phyloP scores from a whole-genome alignment of 1,140 invertebrate species.

The Lasaia peninsularis region DNA sequence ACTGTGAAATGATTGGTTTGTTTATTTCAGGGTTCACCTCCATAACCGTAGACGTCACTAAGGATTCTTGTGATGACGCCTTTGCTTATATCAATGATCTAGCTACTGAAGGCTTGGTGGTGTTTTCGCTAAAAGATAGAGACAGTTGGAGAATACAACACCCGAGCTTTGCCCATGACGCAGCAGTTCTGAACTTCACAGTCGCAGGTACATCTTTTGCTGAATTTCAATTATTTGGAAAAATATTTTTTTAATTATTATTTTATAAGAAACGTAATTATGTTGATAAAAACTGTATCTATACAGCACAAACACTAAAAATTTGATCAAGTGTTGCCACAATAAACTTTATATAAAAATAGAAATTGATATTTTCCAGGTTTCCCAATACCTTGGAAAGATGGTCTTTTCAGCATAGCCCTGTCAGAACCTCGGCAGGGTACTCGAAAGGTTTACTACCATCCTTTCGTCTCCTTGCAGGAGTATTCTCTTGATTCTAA shows the following conservation, averaged over 20 bases:
- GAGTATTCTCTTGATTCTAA: constrained; percentile 82
- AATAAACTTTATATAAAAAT: too few relatives aligned
- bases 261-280: too few relatives aligned
- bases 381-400: constrained; percentile 83
- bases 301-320: too few relatives aligned
- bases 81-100: constrained; percentile 86
- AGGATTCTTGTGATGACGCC: constrained; percentile 80
- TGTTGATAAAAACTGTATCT: too few relatives aligned
- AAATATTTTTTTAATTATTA: too few relatives aligned
- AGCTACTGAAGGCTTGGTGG: constrained; percentile 81
- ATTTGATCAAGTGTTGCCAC: too few relatives aligned
- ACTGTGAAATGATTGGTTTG: not conserved
- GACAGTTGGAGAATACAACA: constrained; percentile 85
- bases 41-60: constrained; percentile 80
- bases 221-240: not conserved
- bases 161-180: constrained; percentile 82
- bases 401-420: constrained; percentile 84
- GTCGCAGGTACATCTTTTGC: constrained; percentile 80
- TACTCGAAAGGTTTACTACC: constrained; percentile 81
- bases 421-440: constrained; percentile 78
- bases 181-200: constrained; percentile 80
- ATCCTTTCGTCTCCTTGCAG: constrained; percentile 81
- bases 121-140: constrained; percentile 81
- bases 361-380: constrained; percentile 52
- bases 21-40: constrained; percentile 78